Evolutionary conservation across 2,888 invertebrate species (phyloP).

Genomic region (Drepana falcataria): DNA sequence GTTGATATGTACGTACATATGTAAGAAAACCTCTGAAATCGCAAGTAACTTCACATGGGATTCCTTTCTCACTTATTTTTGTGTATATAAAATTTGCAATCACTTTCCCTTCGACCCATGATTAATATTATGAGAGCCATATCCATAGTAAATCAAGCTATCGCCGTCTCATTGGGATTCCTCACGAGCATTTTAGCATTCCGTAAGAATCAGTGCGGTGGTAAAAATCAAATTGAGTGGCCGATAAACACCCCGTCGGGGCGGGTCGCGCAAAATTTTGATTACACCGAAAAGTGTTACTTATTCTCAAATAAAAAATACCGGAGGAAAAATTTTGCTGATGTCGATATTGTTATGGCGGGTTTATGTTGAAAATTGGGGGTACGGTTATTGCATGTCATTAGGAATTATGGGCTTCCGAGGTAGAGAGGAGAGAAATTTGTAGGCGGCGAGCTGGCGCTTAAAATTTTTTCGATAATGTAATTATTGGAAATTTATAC

Average conservation of each 20-base stretch:
- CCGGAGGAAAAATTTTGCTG: constrained; percentile 65
- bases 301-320: constrained; percentile 25
- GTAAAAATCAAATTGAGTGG: constrained; percentile 76
- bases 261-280: constrained; percentile 62
- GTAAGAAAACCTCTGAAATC: too few species aligned
- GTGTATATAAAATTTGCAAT: too few species aligned
- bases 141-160: constrained; percentile 34
- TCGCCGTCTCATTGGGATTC: constrained; percentile 40
- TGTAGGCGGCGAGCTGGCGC: constrained; percentile 54
- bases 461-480: constrained; percentile 64
- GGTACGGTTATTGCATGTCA: constrained; percentile 79
- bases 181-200: constrained; percentile 51
- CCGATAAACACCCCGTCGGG: constrained; percentile 64
- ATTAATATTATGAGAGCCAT: constrained; percentile 14
- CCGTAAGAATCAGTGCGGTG: constrained; percentile 53
- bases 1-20: too few species aligned
- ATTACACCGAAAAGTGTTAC: constrained; percentile 46
- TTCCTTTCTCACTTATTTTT: too few species aligned
- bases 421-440: constrained; percentile 62
- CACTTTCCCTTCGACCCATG: not conserved
- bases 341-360: constrained; percentile 79
- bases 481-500: constrained; percentile 78
- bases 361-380: constrained; percentile 78
- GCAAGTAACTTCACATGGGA: too few species aligned
- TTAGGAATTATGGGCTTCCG: constrained; percentile 78